Evolutionary conservation across 2,113 vertebrate species (phyloP).

Genomic region (Oceanodroma tethys): DNA sequence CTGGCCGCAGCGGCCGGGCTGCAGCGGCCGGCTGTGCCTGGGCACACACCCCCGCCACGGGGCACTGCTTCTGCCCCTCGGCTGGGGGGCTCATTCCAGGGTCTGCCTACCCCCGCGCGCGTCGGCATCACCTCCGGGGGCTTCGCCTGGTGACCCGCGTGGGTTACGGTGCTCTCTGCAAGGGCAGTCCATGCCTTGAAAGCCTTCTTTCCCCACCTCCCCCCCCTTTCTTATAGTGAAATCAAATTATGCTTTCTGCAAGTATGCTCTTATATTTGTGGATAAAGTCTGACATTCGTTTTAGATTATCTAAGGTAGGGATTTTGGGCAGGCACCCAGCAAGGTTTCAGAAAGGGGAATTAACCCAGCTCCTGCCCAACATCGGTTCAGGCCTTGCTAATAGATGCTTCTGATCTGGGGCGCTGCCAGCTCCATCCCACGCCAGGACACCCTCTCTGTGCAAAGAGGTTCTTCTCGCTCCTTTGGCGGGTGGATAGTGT

Average conservation of each 20-base stretch:
- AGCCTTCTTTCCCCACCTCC: not conserved
- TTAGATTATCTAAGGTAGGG: not conserved
- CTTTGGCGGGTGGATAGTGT: not conserved
- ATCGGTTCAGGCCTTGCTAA: not conserved
- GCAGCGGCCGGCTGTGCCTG: not conserved
- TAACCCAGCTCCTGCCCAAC: not conserved
- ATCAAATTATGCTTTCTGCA: not conserved
- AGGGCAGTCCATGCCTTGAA: not conserved
- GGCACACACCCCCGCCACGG: not conserved
- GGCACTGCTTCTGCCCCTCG: not conserved
- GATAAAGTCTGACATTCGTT: not conserved
- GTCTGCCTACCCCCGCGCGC: rapidly evolving
- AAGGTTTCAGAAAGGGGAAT: not conserved
- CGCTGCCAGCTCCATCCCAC: not conserved
- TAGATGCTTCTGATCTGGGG: not conserved
- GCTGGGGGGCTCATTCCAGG: not conserved
- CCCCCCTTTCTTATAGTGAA: not conserved
- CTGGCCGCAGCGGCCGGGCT: not conserved
- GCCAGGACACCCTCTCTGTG: not conserved
- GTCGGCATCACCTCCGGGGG: rapidly evolving
- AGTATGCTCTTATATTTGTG: not conserved
- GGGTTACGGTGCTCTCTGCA: not conserved
- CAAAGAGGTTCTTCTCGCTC: not conserved
- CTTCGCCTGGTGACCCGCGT: rapidly evolving
- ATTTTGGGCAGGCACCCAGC: not conserved